Evolutionary conservation across 2,888 invertebrate species (phyloP).

Genomic region (Ceratothoa steindachneri): DNA sequence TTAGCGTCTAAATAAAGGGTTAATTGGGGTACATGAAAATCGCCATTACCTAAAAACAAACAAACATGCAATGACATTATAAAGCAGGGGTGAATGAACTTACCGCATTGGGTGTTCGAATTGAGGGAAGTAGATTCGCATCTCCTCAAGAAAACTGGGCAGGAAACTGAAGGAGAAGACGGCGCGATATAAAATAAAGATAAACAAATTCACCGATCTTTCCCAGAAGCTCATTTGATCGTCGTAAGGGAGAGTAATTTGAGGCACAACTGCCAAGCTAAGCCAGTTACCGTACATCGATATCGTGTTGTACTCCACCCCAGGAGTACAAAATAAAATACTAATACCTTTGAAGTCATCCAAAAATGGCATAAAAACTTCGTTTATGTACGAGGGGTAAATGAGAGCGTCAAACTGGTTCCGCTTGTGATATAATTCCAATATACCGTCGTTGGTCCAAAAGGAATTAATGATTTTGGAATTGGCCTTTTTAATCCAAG

Average conservation of each 20-base stretch:
- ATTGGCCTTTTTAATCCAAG: neutral
- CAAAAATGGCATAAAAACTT: slow-evolving; percentile 24
- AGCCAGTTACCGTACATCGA: slow-evolving; percentile 28
- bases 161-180: neutral
- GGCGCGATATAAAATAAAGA: slow-evolving; percentile 31
- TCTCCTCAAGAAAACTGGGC: neutral
- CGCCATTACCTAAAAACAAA: no score
- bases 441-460: slow-evolving; percentile 20
- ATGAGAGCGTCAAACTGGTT: slow-evolving; percentile 21
- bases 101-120: neutral
- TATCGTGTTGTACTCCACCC: slow-evolving; percentile 16
- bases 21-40: no score
- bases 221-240: slow-evolving; percentile 28
- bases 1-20: no score
- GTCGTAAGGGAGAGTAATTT: slow-evolving; percentile 14
- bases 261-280: slow-evolving; percentile 16
- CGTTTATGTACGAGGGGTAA: slow-evolving; percentile 23
- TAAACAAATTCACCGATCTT: slow-evolving; percentile 13
- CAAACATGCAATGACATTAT: no score
- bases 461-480: neutral
- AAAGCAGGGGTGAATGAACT: no score
- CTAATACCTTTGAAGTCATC: slow-evolving; percentile 23
- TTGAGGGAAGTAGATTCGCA: neutral
- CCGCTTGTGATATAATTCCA: slow-evolving; percentile 11
- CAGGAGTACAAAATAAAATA: slow-evolving; percentile 31